Evolutionary conservation across 2,797 vertebrate species (phyloP).

Genomic region (Urocyon cinereoargenteus): DNA sequence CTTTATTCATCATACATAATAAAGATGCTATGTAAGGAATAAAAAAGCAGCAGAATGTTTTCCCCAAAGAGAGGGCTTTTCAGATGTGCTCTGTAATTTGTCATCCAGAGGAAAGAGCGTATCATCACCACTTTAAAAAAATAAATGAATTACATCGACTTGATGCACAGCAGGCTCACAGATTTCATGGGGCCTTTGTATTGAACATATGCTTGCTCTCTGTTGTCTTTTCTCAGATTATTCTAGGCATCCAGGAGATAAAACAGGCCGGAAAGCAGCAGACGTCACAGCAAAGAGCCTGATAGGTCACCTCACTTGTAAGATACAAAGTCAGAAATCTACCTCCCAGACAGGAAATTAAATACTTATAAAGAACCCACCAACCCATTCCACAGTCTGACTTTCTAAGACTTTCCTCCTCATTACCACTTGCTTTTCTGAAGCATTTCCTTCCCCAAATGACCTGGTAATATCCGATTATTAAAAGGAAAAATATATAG

Average conservation of each 20-base stretch:
- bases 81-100: constrained; percentile 71
- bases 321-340: constrained; percentile 58
- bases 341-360: constrained; percentile 65
- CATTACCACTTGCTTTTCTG: constrained; percentile 45
- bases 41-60: constrained; percentile 64
- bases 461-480: constrained; percentile 34
- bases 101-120: constrained; percentile 77
- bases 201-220: constrained; percentile 67
- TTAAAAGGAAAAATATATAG: neutral
- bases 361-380: constrained; percentile 45
- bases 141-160: constrained; percentile 62
- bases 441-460: constrained; percentile 45
- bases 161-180: constrained; percentile 75
- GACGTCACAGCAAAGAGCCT: constrained; percentile 40
- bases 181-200: constrained; percentile 67
- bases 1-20: constrained; percentile 57
- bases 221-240: constrained; percentile 57
- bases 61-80: constrained; percentile 71
- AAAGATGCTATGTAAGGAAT: constrained; percentile 55
- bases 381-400: neutral
- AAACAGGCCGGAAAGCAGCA: constrained; percentile 69
- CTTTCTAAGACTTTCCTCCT: constrained; percentile 31
- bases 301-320: constrained; percentile 47
- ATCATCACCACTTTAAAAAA: constrained; percentile 77
- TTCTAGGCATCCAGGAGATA: constrained; percentile 71